Base-by-base conservation (phyloP, 2,888 invertebrate genomes). In the Pseudoips prasinana region DNA sequence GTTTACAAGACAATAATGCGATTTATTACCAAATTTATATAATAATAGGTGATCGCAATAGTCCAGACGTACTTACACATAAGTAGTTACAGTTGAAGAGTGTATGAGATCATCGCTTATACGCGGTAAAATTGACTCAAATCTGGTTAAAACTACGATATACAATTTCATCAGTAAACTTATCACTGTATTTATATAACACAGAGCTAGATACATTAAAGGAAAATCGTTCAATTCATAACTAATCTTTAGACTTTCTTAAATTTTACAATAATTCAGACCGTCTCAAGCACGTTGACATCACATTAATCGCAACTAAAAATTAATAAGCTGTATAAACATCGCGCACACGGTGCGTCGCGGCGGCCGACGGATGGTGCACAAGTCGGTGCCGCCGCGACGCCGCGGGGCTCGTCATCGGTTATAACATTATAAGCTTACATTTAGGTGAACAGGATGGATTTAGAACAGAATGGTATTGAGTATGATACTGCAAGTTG, bases 41-140 rank as follows among this genome's bases (percentile, higher is more conserved):
- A 46, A 60, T 54, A 55, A 44, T 53, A 60, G 51, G 52, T 51
- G 2, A 48, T 59, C 54, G 55, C 58, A 58, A 51, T 51, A 57
- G 52, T 59, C 48, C 59, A 65, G 50, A 63, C 54, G n/a, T 57
- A 64, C 61, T 66, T 64, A 75, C 54, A 65, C 39, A 53, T 59
- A 66, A 64, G 63, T 75, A 77, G 64, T 68, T 71, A 72, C 69
- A 75, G 70, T 71, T 67, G 60, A 61, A 64, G 51, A 61, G 73
- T 75, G 73, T 67, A 71, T 85, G 86, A 87, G 87, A 87, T 87
- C 87, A 83, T 79, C 68, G 76, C 82, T 50, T 58, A 62, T 56
- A 69, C 20, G 78, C 74, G 66, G 66, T 61, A 74, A 73, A 81
- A 80, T 81, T 83, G 79, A 83, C 82, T 82, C 80, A 75, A 76